Evolutionary conservation across 2,888 invertebrate genomes (phyloP).

Genomic region (Synanthedon tipuliformis): DNA sequence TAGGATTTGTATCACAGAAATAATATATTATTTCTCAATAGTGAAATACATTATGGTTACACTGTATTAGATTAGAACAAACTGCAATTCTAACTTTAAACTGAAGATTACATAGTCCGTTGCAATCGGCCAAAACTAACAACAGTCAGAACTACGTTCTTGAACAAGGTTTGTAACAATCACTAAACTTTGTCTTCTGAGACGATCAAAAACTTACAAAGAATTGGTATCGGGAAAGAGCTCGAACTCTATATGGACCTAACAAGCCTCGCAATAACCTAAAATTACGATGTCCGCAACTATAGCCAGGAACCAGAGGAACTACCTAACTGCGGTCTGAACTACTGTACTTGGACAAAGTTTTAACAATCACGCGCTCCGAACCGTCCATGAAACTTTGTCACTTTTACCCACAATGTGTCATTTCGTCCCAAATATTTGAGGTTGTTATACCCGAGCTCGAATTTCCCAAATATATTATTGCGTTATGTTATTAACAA

Average conservation of each 20-base stretch:
- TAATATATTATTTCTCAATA: no score
- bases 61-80: no score
- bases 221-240: no score
- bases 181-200: no score
- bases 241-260: background rate
- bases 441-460: conserved; percentile 10
- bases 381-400: conserved; percentile 25
- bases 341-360: conserved; percentile 23
- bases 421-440: conserved; percentile 30
- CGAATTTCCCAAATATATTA: background rate
- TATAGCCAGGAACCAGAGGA: conserved; percentile 7
- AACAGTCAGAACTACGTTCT: no score
- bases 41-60: no score
- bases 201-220: no score
- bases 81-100: no score
- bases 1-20: no score
- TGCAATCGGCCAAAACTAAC: no score
- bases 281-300: conserved; percentile 9
- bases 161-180: no score
- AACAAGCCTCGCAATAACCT: background rate
- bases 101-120: no score
- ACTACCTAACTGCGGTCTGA: conserved; percentile 9
- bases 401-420: conserved; percentile 25
- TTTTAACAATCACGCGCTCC: conserved; percentile 38
- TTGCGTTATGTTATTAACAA: background rate